phyloP scores from a whole-genome alignment of 2,113 vertebrate species.

The Bubo blakistoni region DNA sequence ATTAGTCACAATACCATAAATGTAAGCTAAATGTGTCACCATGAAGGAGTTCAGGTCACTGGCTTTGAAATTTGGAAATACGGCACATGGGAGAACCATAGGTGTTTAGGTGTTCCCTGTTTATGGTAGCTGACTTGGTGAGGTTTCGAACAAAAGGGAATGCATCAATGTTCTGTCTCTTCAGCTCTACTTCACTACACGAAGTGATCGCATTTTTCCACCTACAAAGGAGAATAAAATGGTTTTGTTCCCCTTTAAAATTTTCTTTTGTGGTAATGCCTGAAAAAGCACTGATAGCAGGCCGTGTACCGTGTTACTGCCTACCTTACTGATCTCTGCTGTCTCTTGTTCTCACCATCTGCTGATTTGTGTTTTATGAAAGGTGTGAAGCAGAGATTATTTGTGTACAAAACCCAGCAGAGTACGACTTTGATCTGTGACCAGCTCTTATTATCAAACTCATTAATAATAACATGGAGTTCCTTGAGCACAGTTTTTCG shows the following conservation, averaged over 20 bases:
- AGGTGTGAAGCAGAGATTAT: neutral
- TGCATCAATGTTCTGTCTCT: neutral
- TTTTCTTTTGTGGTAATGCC: neutral
- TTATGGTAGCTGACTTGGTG: neutral
- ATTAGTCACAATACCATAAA: neutral
- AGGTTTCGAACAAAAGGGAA: neutral
- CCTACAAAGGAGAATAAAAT: neutral
- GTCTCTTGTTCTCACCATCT: neutral
- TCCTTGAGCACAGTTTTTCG: neutral
- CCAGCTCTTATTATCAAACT: neutral
- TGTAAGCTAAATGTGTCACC: neutral
- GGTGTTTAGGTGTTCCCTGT: neutral
- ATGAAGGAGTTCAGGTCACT: neutral
- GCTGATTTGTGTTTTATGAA: neutral
- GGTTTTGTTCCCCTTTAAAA: neutral
- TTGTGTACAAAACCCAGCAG: neutral
- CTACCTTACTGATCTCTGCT: neutral
- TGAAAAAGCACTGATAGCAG: neutral
- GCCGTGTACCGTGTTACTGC: fast-evolving
- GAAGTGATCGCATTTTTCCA: neutral
- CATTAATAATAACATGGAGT: neutral
- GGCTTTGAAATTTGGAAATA: neutral
- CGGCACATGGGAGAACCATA: fast-evolving
- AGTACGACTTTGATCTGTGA: neutral
- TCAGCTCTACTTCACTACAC: neutral